Percentiles rank a stretch among this genome's conserved stretches.
Conservation (phyloP, 2,888 invertebrate species). For the Agonopterix arenella region DNA sequence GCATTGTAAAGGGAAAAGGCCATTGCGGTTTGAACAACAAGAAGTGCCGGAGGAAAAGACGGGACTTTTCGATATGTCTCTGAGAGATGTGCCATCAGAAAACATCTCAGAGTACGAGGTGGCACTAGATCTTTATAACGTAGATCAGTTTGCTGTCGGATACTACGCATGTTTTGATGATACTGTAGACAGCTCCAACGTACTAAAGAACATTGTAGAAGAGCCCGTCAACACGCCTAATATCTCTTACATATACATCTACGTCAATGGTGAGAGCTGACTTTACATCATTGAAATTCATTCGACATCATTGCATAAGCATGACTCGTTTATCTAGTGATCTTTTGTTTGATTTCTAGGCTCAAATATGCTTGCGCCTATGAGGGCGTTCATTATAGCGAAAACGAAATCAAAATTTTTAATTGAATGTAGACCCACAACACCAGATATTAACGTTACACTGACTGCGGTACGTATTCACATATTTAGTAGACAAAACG, state of each 20-base stretch:
- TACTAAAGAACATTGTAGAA: constrained; percentile 39
- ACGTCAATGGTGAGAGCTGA: constrained; percentile 59
- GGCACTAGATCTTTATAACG: constrained; percentile 57
- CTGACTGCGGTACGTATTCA: constrained; percentile 58
- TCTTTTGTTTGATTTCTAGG: constrained; percentile 51
- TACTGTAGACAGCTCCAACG: constrained; percentile 35
- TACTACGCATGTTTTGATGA: constrained; percentile 75
- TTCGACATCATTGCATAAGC: constrained; percentile 5
- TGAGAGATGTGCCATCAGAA: constrained; percentile 24
- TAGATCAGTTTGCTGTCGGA: constrained; percentile 66
- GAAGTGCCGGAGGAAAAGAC: constrained; percentile 44
- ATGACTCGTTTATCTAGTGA: constrained; percentile 18
- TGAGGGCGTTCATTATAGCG: constrained; percentile 48
- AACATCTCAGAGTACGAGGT: constrained; percentile 52
- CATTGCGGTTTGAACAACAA: constrained; percentile 52
- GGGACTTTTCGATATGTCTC: constrained; percentile 26
- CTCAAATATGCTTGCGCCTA: constrained; percentile 57
- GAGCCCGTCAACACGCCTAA: constrained; percentile 53
- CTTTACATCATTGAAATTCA: not conserved
- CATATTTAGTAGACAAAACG: not conserved
- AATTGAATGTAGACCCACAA: constrained; percentile 66
- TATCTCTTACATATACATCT: constrained; percentile 59
- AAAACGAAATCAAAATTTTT: constrained; percentile 41
- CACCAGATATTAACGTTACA: constrained; percentile 55
- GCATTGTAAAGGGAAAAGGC: constrained; percentile 43